Percentiles rank a stretch among this genome's conserved stretches.
Evolutionary conservation across 1,140 invertebrate species (phyloP).

Genomic region (Hirudo medicinalis): DNA sequence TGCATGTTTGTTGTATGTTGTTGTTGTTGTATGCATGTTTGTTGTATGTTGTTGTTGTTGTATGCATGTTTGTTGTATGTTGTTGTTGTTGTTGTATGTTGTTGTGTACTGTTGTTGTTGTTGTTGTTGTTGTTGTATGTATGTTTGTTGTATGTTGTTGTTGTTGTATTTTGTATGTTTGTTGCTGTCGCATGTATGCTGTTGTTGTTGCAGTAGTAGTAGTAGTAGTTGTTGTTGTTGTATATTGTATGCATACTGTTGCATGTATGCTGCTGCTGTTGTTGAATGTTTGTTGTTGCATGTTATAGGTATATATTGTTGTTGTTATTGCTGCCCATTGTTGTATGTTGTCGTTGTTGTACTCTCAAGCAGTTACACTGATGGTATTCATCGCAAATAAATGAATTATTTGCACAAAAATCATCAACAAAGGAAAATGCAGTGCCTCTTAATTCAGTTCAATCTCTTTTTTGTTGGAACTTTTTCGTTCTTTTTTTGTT

Average conservation of each 20-base stretch:
- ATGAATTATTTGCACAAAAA: background rate
- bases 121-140: too few species aligned
- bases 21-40: background rate
- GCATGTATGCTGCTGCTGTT: too few species aligned
- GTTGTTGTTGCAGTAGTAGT: background rate
- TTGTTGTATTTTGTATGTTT: background rate
- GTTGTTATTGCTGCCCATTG: too few species aligned
- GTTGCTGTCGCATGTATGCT: background rate
- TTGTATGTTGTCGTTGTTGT: background rate
- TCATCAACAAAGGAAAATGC: too few species aligned
- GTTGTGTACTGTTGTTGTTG: background rate
- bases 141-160: background rate
- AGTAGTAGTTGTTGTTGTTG: too few species aligned
- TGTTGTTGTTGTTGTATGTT: background rate
- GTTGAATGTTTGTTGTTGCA: too few species aligned
- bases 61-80: background rate
- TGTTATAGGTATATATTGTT: too few species aligned
- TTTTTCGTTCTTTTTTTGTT: too few species aligned
- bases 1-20: slow-evolving; percentile 7
- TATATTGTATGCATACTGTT: background rate
- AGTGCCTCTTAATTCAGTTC: too few species aligned
- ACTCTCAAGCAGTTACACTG: too few species aligned
- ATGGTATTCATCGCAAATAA: too few species aligned
- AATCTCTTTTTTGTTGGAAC: too few species aligned
- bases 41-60: background rate